Conservation (phyloP, 2,888 invertebrate species). For the Syrista parreyssii region DNA sequence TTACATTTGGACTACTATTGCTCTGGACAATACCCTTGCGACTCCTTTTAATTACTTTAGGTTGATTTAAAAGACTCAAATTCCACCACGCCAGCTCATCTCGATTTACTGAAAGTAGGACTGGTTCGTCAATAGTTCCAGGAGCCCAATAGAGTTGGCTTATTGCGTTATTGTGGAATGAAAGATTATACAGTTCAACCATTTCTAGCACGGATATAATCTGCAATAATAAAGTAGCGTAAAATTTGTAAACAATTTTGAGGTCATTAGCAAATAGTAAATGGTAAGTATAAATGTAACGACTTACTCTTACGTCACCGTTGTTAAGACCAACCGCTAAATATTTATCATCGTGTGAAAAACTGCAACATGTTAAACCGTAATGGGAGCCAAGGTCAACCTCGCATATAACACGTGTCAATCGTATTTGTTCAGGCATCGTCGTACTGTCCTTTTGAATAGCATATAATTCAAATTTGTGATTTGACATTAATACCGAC, state of each 20-base stretch:
- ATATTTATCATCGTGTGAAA: conserved; percentile 71
- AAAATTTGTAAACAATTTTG: not conserved
- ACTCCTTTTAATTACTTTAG: conserved; percentile 37
- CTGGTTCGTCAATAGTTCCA: conserved; percentile 37
- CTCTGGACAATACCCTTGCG: conserved; percentile 50
- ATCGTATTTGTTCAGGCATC: conserved; percentile 21
- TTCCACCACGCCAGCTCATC: conserved; percentile 62
- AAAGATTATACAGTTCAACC: conserved; percentile 37
- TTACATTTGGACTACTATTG: conserved; percentile 22
- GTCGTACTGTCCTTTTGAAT: conserved; percentile 29
- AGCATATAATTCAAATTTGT: conserved; percentile 38
- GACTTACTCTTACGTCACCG: conserved; percentile 73
- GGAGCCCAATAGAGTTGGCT: conserved; percentile 58
- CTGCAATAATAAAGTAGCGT: conserved; percentile 34
- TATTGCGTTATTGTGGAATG: conserved; percentile 49
- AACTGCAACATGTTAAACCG: conserved; percentile 49
- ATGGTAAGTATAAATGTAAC: not conserved
- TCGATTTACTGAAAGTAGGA: conserved; percentile 53
- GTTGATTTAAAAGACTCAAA: conserved; percentile 34
- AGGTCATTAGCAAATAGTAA: not conserved
- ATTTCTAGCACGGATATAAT: conserved; percentile 42
- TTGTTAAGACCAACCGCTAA: conserved; percentile 74
- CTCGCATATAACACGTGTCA: conserved; percentile 13
- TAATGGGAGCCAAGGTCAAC: conserved; percentile 22
- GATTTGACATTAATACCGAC: conserved; percentile 40